Evolutionary conservation across 2,888 invertebrate species (phyloP).

Genomic region (Drosophila acutilabella): DNA sequence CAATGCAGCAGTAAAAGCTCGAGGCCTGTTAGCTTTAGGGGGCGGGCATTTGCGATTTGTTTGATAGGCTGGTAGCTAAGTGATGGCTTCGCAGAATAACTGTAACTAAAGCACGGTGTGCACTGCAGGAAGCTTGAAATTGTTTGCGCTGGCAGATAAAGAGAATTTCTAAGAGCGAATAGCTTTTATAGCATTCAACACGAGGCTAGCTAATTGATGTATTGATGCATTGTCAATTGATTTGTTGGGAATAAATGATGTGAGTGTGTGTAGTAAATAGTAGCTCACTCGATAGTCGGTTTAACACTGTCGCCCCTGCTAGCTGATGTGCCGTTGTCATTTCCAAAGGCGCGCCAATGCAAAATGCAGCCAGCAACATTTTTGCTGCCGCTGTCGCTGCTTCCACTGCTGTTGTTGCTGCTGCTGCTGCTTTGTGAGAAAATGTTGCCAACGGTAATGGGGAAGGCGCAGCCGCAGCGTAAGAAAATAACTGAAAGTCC

Average conservation of each 20-base stretch:
- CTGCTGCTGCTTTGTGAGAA: constrained; percentile 63
- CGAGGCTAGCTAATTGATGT: constrained; percentile 4
- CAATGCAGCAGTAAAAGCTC: constrained; percentile 35
- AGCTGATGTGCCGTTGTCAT: constrained; percentile 64
- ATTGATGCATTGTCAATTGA: constrained; percentile 7
- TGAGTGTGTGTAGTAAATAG: constrained; percentile 1
- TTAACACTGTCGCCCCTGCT: constrained; percentile 4
- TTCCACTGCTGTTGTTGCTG: constrained; percentile 28
- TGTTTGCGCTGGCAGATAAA: constrained; percentile 24
- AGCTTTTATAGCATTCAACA: neutral
- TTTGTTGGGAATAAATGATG: constrained; percentile 9
- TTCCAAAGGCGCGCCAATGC: constrained; percentile 74
- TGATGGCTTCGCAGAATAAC: constrained; percentile 42
- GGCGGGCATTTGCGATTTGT: constrained; percentile 48
- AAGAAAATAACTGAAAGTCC: constrained; percentile 60
- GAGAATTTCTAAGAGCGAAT: neutral
- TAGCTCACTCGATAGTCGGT: constrained; percentile 24
- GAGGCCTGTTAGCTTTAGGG: constrained; percentile 26
- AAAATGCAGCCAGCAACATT: constrained; percentile 52
- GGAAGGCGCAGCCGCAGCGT: constrained; percentile 37
- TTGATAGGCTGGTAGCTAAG: constrained; percentile 49
- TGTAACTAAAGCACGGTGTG: constrained; percentile 52
- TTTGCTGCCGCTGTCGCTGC: constrained; percentile 29
- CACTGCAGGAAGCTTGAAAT: constrained; percentile 46
- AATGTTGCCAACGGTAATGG: constrained; percentile 76